phyloP scores from a whole-genome alignment of 2,113 vertebrate genomes.

The Prietella phreatophila region DNA sequence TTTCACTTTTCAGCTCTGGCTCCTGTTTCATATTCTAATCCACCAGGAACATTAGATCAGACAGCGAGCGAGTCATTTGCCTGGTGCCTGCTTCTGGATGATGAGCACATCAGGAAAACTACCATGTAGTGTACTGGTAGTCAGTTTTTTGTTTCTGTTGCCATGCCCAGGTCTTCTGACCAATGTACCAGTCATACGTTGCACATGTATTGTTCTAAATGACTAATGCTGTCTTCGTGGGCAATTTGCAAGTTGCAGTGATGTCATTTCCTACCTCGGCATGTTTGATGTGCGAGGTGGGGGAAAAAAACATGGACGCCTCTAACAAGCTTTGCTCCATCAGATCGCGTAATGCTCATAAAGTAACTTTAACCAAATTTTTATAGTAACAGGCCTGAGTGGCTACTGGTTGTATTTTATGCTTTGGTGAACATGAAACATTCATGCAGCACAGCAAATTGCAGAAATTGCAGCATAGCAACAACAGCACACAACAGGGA shows the following conservation, averaged over 20 bases:
- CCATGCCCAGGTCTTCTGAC: not conserved
- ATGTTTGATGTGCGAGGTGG: not conserved
- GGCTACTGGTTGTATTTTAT: not conserved
- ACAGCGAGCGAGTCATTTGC: conserved; percentile 4
- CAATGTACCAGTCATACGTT: not conserved
- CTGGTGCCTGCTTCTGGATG: not conserved
- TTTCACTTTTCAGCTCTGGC: conserved; percentile 17
- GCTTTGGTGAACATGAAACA: too few relatives aligned
- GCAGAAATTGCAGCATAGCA: too few relatives aligned
- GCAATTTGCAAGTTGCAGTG: not conserved
- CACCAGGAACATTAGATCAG: conserved; percentile 14
- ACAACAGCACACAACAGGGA: too few relatives aligned
- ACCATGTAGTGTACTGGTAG: not conserved
- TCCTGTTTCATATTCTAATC: conserved; percentile 33
- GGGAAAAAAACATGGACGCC: not conserved
- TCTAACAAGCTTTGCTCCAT: not conserved
- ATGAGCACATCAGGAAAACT: not conserved
- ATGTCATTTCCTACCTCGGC: too few relatives aligned
- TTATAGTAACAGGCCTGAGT: not conserved
- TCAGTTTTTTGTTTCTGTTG: not conserved
- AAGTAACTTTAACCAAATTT: not conserved
- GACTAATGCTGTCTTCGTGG: not conserved
- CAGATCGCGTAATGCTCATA: not conserved
- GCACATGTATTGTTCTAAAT: not conserved
- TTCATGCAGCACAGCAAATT: too few relatives aligned